Base-by-base conservation (phyloP, 2,888 invertebrate species). In the Ormyrus thymus region DNA sequence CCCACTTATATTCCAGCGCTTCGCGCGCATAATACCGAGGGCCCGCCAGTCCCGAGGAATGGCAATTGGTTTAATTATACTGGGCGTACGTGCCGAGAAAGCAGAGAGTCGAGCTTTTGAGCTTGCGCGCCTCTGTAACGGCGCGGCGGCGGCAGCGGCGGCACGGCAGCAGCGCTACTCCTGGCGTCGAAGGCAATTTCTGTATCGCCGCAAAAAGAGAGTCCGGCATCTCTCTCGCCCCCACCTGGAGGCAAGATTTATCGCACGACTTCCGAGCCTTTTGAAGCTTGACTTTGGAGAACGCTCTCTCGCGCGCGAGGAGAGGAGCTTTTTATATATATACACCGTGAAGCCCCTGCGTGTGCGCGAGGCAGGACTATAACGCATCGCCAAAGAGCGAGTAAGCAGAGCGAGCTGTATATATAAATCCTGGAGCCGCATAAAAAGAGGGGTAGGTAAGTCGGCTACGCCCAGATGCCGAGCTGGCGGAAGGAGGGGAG, bases 31-130 rank as follows among this genome's bases (percentile, higher is more conserved):
- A 69, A 70, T 80, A 74, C 65, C 58, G 61, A 9, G 7, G 71
- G 58, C 29, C 2, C 3, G 29, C 29, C 45, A 56, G 69, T 15
- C 64, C 45, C 55, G 5, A 70, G 71, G 75, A 77, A 74, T 58
- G 76, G 78, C 76, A 74, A 81, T 81, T 81, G 79, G 70, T 74
- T 81, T 79, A 81, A 81, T 81, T 81, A 76, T 71, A 74, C 76
- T 9, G 58, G 70, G 61, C 51, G 66, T 70, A 79, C 81, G 81
- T 81, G 81, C 73, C 76, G 74, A 9, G 78, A 78, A 70, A 73
- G 66, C 62, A 15, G 53, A 66, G 55, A 64, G 10, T 55, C 56
- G 64, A 58, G 76, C 61, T 79, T 79, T 68, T n/a, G 51, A 68
- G 76, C 62, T 72, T 73, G 45, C 7, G 10, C 61, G 10, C 13